Evolutionary conservation across 2,888 invertebrate genomes (phyloP).

Genomic region (Tuberolachnus salignus): DNA sequence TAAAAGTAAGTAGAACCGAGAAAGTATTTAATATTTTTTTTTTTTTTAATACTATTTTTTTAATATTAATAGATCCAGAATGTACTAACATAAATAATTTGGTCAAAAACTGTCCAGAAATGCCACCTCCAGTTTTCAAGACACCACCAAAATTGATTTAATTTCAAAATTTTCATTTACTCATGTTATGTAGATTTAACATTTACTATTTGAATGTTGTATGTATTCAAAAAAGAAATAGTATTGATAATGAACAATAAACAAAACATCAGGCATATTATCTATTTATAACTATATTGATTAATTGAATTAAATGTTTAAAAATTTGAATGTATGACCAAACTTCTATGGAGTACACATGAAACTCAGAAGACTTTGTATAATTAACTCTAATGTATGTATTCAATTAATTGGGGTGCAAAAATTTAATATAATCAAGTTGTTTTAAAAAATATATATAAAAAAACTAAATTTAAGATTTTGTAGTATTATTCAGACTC

Average conservation of each 20-base stretch:
- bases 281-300: background rate
- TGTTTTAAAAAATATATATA: slow-evolving; percentile 38
- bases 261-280: slow-evolving; percentile 8
- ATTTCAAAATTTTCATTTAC: background rate
- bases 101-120: slow-evolving; percentile 57
- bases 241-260: slow-evolving; percentile 15
- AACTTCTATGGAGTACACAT: background rate
- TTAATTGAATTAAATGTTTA: slow-evolving; percentile 9
- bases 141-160: slow-evolving; percentile 29
- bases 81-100: slow-evolving; percentile 51
- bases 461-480: slow-evolving; percentile 35
- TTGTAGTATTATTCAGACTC: slow-evolving; percentile 40
- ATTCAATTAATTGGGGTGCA: background rate
- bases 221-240: background rate
- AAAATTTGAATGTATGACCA: background rate
- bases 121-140: slow-evolving; percentile 47
- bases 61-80: slow-evolving; percentile 49
- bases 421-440: slow-evolving; percentile 13
- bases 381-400: background rate
- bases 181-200: background rate
- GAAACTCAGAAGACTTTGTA: background rate
- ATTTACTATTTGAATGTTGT: slow-evolving; percentile 4
- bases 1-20: slow-evolving; percentile 52
- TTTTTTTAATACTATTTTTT: background rate
- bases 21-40: background rate